A percentile compares a stretch with the other conserved stretches of the same genome.
phyloP scores from a whole-genome alignment of 2,113 vertebrate species.

The Stictonetta naevosa region DNA sequence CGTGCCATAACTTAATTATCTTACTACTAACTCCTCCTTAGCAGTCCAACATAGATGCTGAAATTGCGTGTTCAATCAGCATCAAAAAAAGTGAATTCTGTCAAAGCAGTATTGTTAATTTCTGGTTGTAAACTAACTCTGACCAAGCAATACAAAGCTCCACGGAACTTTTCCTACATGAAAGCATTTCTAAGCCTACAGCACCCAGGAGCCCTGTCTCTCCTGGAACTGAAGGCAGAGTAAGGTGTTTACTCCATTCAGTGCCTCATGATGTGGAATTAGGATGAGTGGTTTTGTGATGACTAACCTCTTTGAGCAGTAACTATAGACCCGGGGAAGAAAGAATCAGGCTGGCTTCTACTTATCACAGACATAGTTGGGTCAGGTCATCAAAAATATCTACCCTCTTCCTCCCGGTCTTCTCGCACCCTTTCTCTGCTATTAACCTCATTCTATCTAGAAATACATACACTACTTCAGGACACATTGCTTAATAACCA shows the following conservation, averaged over 20 bases:
- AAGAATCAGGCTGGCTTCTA: background rate
- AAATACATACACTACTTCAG: background rate
- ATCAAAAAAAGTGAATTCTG: background rate
- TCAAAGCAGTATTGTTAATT: background rate
- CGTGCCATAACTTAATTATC: background rate
- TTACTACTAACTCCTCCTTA: background rate
- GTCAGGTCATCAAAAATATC: background rate
- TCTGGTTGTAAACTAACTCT: background rate
- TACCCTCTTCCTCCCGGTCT: background rate
- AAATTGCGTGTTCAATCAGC: background rate
- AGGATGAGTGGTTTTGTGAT: background rate
- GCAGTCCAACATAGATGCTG: background rate
- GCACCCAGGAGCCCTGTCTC: background rate
- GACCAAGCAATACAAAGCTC: background rate
- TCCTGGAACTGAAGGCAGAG: background rate
- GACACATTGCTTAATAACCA: background rate
- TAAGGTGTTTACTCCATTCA: background rate
- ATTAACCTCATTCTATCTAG: background rate
- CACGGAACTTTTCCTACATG: background rate
- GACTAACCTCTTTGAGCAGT: background rate
- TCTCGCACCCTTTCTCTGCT: background rate
- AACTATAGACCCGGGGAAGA: background rate
- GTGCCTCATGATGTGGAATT: background rate
- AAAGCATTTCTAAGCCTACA: background rate
- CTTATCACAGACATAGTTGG: background rate